Percentiles rank a stretch among this genome's conserved stretches.
Evolutionary conservation across 2,888 invertebrate species (phyloP).

Genomic region (Archips xylosteana): DNA sequence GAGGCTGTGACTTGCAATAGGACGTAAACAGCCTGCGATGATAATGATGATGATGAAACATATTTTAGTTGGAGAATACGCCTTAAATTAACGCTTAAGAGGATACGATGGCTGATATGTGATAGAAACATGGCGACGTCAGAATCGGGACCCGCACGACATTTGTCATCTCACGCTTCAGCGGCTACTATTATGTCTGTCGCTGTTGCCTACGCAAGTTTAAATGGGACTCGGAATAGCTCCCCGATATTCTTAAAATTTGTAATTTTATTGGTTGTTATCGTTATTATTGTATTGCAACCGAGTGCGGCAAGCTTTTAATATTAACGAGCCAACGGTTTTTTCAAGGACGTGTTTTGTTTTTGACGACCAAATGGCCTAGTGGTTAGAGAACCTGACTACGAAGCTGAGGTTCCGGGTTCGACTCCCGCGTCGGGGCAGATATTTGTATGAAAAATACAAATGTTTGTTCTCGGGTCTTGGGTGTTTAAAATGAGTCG

Average conservation of each 20-base stretch:
- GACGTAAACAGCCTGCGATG: too few relatives aligned
- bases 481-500: too few relatives aligned
- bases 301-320: neutral
- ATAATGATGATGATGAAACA: too few relatives aligned
- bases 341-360: too few relatives aligned
- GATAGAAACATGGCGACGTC: constrained; percentile 19
- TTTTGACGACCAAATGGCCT: too few relatives aligned
- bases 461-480: too few relatives aligned
- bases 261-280: neutral
- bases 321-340: too few relatives aligned
- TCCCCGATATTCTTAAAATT: constrained; percentile 8
- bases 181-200: constrained; percentile 30
- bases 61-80: neutral
- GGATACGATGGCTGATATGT: constrained; percentile 18
- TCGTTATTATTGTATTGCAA: neutral
- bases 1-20: too few relatives aligned
- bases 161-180: constrained; percentile 32
- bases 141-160: constrained; percentile 29
- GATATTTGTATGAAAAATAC: too few relatives aligned
- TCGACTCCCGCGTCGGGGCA: too few relatives aligned
- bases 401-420: too few relatives aligned
- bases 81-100: constrained; percentile 18
- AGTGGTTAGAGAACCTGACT: too few relatives aligned
- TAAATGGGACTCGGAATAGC: constrained; percentile 6
- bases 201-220: constrained; percentile 29